Evolutionary conservation across 2,797 vertebrate genomes (phyloP).

Genomic region (Eleutherodactylus coqui): DNA sequence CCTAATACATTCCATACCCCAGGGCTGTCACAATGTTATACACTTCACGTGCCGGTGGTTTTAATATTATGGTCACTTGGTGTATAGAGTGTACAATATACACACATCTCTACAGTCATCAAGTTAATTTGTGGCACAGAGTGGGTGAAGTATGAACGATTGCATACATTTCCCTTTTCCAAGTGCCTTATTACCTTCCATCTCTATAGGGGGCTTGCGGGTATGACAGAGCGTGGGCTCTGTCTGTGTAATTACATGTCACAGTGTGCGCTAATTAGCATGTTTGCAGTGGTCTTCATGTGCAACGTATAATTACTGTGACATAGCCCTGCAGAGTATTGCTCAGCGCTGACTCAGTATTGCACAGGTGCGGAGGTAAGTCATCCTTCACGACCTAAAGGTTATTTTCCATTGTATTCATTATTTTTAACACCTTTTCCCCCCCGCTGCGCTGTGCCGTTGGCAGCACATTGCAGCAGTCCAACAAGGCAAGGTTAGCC

Average conservation of each 20-base stretch:
- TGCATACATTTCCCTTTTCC: background rate
- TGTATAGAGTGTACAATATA: too few relatives aligned
- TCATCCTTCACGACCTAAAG: background rate
- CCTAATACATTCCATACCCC: too few relatives aligned
- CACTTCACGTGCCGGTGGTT: too few relatives aligned
- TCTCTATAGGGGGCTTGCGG: conserved; percentile 45
- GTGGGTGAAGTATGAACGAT: conserved; percentile 1
- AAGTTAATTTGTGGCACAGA: background rate
- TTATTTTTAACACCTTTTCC: background rate
- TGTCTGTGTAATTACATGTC: conserved; percentile 46
- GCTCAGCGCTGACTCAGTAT: conserved; percentile 45
- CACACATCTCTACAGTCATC: too few relatives aligned
- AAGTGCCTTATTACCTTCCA: conserved; percentile 47
- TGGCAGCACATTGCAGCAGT: background rate
- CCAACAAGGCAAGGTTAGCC: background rate
- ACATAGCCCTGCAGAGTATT: conserved; percentile 44
- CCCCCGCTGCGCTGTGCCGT: background rate
- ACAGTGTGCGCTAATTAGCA: conserved; percentile 51
- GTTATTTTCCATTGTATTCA: background rate
- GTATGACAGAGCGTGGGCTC: conserved; percentile 62
- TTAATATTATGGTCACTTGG: too few relatives aligned
- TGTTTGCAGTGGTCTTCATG: conserved; percentile 45
- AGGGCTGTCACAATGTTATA: too few relatives aligned
- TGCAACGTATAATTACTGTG: conserved; percentile 55
- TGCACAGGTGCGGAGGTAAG: conserved; percentile 40